Conservation (phyloP, 2,113 vertebrate genomes). For the Silurus asotus region DNA sequence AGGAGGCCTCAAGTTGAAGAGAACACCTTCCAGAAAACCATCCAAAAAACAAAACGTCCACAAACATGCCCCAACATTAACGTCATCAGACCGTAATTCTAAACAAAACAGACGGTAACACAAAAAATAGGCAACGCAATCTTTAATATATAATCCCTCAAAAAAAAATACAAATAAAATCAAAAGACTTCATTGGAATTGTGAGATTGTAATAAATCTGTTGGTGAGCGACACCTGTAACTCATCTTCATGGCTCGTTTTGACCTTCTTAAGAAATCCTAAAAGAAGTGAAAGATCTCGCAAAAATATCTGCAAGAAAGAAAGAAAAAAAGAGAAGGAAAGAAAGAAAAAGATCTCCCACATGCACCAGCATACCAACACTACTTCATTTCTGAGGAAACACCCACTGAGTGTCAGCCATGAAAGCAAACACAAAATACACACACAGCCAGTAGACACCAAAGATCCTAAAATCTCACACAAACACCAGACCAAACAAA, state of each 20-base stretch:
- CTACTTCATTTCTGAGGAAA: slow-evolving; percentile 19
- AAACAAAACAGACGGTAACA: no score
- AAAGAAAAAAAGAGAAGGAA: neutral
- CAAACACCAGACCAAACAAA: neutral
- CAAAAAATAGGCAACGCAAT: no score
- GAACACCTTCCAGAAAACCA: no score
- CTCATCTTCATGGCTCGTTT: neutral
- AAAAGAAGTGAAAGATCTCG: neutral
- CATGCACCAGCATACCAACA: neutral
- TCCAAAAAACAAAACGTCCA: no score
- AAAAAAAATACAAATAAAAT: no score
- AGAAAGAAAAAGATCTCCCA: neutral
- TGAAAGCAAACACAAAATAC: slow-evolving; percentile 29
- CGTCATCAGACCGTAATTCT: no score
- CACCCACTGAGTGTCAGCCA: slow-evolving; percentile 6
- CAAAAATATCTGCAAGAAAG: neutral
- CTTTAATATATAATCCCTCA: no score
- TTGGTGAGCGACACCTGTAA: neutral
- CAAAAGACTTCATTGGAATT: no score
- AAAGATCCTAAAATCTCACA: neutral
- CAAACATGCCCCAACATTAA: no score
- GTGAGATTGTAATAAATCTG: no score
- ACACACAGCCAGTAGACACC: neutral
- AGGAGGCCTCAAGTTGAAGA: no score
- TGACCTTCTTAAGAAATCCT: neutral